Evolutionary conservation across 2,113 vertebrate genomes (phyloP).

Genomic region (Sialia sialis): DNA sequence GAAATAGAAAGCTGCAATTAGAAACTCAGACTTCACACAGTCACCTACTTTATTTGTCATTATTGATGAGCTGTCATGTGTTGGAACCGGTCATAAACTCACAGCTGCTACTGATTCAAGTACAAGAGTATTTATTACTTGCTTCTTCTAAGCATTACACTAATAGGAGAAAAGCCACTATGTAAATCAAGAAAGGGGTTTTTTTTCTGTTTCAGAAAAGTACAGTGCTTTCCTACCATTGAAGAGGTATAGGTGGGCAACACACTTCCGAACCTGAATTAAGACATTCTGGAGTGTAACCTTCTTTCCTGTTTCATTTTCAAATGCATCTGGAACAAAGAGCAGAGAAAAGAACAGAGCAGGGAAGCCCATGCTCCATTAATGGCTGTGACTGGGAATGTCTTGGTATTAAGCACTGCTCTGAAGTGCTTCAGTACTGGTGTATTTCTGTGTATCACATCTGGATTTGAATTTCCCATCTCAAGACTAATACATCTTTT

Average conservation of each 20-base stretch:
- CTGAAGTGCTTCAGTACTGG: neutral
- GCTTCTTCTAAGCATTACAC: neutral
- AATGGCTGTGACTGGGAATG: neutral
- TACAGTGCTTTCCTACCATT: constrained; percentile 73
- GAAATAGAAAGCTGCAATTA: neutral
- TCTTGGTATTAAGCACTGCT: neutral
- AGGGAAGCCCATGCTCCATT: neutral
- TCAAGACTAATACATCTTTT: neutral
- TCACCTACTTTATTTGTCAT: neutral
- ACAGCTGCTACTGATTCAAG: neutral
- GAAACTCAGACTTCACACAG: neutral
- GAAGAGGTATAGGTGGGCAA: constrained; percentile 90
- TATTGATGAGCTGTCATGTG: neutral
- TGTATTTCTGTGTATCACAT: neutral
- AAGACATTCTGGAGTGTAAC: constrained; percentile 86
- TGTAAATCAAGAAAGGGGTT: neutral
- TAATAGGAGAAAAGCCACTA: neutral
- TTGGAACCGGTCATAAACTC: neutral
- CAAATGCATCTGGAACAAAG: constrained; percentile 82
- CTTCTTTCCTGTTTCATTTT: constrained; percentile 74
- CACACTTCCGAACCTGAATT: constrained; percentile 91
- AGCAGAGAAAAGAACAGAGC: neutral
- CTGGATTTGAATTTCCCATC: neutral
- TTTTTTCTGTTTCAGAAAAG: neutral
- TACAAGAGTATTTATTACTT: neutral